A percentile compares a stretch with the other conserved stretches of the same genome.
Evolutionary conservation across 2,888 invertebrate species (phyloP).

Genomic region (Pyrocoelia pectoralis): DNA sequence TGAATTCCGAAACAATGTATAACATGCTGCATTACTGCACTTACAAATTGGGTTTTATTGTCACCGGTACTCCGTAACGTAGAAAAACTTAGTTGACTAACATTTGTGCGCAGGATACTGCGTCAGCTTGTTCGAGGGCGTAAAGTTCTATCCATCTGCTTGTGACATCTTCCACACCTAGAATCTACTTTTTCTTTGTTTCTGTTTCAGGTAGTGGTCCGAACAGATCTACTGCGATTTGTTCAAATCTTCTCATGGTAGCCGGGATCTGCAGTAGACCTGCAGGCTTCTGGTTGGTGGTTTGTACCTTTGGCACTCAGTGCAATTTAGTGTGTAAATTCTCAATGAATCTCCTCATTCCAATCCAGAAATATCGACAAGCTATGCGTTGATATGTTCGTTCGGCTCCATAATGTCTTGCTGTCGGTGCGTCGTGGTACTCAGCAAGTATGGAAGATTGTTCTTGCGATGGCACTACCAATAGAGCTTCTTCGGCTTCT

Average conservation of each 20-base stretch:
- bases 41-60: conserved; percentile 40
- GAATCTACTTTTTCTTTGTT: conserved; percentile 36
- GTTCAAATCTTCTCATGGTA: conserved; percentile 43
- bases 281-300: conserved; percentile 47
- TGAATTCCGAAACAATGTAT: conserved; percentile 37
- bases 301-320: too few relatives aligned
- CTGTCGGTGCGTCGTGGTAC: not conserved
- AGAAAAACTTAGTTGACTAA: conserved; percentile 50
- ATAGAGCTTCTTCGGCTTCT: not conserved
- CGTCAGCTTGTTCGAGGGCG: conserved; percentile 38
- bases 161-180: conserved; percentile 41
- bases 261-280: conserved; percentile 47
- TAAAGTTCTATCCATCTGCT: conserved; percentile 46
- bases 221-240: conserved; percentile 49
- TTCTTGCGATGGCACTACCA: not conserved
- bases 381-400: not conserved
- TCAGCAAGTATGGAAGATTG: too few relatives aligned
- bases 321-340: too few relatives aligned
- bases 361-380: not conserved
- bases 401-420: not conserved
- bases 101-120: conserved; percentile 30
- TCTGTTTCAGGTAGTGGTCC: conserved; percentile 27
- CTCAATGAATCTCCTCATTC: not conserved
- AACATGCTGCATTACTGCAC: conserved; percentile 42
- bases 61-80: conserved; percentile 45